Evolutionary conservation across 2,797 vertebrate species (phyloP), one percentile per base, ranked within the genome.

Genomic region (Buceros bicornis): DNA sequence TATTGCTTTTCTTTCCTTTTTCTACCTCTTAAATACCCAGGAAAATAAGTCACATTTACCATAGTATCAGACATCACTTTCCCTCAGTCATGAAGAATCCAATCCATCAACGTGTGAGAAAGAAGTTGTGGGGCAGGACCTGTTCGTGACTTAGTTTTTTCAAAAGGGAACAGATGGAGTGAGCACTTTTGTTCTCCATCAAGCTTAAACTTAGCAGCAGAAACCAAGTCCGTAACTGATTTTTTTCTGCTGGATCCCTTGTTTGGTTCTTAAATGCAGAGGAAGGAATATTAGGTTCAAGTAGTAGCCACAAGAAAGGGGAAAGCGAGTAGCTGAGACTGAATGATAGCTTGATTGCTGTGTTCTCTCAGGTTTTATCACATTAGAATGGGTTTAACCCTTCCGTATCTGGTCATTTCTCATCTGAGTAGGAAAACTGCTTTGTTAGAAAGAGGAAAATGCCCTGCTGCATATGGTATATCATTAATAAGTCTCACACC

Each of bases 401-500:
- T 96, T 97, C 53, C 89, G 95, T 97, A 95, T 77, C 92, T 90
- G 85, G 84, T 96, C 84, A 96, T 7, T 94, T 97, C 94, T 95
- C 82, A 96, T 96, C 85, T 96, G 61, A 70, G 57, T 56, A 66
- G 74, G 69, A 93, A 97, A 97, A 93, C 43, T 54, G 74, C 74
- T 96, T 95, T 96, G 93, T 93, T 96, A 80, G 72, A 60, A 84
- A 86, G 72, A 65, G 13, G 45, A 89, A 79, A 93, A 93, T 25
- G 90, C 82, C 42, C 56, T 48, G 87, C 91, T 98, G 81, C 96
- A 97, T 98, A 97, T 98, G 97, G 96, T 82, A 87, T 83, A 91
- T 83, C 94, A 95, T 97, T 97, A 98, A 95, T 97, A 96, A 97
- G 96, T 97, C 97, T 98, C 97, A 97, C 97, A 97, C 97, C 90